phyloP scores from a whole-genome alignment of 2,113 vertebrate species.

The Mus musculus region DNA sequence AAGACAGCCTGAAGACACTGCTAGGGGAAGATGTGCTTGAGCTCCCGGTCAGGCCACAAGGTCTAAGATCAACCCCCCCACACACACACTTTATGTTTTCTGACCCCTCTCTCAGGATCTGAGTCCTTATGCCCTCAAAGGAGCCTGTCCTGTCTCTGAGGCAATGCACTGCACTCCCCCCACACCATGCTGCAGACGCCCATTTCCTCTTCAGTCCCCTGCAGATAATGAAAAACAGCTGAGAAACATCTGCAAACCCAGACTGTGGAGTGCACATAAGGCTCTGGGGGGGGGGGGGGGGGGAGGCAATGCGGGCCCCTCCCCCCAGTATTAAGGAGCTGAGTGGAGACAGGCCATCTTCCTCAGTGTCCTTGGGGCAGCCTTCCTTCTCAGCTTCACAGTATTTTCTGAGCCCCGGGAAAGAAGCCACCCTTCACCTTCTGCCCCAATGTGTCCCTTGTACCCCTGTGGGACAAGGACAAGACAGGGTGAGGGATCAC shows the following conservation, averaged over 20 bases:
- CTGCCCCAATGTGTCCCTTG: background rate
- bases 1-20: too few relatives aligned
- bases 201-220: conserved; percentile 31
- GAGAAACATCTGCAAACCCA: background rate
- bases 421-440: background rate
- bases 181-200: background rate
- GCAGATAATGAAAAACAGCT: background rate
- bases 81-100: background rate
- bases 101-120: background rate
- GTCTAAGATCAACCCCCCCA: background rate
- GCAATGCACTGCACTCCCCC: accelerated
- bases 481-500: accelerated
- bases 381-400: accelerated
- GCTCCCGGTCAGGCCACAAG: background rate
- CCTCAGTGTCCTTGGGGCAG: background rate
- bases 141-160: background rate
- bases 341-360: accelerated
- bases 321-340: background rate
- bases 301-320: too few relatives aligned
- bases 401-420: accelerated
- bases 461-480: background rate
- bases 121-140: background rate
- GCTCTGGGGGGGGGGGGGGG: background rate
- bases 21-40: accelerated
- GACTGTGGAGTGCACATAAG: background rate